These are phyloP conservation scores for Morbakka virulenta DNA, from an alignment of 30 jellyfish, hydroid and myxozoan species.

Conservation along the genomic window DNA sequence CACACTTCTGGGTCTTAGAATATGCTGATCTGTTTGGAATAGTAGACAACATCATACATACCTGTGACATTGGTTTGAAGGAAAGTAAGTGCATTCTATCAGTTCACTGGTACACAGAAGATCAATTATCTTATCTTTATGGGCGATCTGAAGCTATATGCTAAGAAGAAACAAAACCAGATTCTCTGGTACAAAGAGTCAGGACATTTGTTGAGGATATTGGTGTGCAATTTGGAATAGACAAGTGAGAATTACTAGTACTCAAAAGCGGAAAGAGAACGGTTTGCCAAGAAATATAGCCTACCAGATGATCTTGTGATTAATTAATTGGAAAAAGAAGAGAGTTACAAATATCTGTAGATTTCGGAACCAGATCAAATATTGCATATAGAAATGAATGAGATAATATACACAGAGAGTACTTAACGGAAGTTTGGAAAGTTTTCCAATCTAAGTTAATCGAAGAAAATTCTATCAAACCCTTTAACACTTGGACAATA, in stretches of 20 bases:
- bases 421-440: background rate
- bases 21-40: background rate
- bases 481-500: constrained; percentile 5
- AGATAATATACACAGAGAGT: constrained; percentile 10
- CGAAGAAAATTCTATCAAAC: constrained; percentile 9
- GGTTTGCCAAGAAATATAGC: no score
- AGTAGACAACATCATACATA: constrained; percentile 7
- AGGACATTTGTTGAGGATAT: no score
- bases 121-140: no score
- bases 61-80: background rate
- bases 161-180: no score
- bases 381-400: constrained; percentile 1
- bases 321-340: no score
- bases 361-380: constrained; percentile 8
- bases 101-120: no score
- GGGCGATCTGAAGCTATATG: no score
- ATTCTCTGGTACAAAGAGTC: no score
- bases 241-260: background rate
- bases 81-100: no score
- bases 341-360: no score
- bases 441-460: no score
- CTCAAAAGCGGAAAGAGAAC: constrained; percentile 18
- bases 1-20: background rate
- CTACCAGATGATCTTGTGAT: constrained; percentile 16
- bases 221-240: no score